Base-by-base conservation (phyloP, 2,797 vertebrate species). In the Urocyon cinereoargenteus region DNA sequence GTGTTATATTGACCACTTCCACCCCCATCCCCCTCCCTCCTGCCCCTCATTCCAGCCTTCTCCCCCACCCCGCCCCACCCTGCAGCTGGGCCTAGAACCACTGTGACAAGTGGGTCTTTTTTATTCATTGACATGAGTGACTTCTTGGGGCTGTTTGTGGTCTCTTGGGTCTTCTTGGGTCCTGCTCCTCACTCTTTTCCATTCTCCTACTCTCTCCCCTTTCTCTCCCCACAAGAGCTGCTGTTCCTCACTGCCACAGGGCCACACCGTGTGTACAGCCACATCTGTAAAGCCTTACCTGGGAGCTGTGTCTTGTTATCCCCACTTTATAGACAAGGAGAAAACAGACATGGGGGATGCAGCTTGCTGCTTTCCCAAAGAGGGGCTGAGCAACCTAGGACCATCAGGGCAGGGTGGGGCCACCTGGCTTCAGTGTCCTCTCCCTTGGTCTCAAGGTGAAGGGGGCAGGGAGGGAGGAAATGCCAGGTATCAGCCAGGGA, bases 371-470 rank as follows among this genome's bases (percentile, higher is more conserved):
- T 93, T 64, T 75, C 77, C 83, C 49, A 53, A 83, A 88, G 73
- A 36, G 51, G 45, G n/a, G 57, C 59, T 59, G 40, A 91, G 59
- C 36, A 40, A 51, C 61, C 51, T 40, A 57, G 57, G 82, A 36
- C 87, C 66, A 70, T 19, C 31, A 51, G 72, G 40, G 21, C 28
- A 62, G 62, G 59, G 51, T 36, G 51, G 19, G 16, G 83, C 64
- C 13, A 1, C 24, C 53, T 79, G 18, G 68, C 84, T 62, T 92
- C 61, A 57, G 36, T 34, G 26, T 78, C 36, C 57, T n/a, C 34
- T 68, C 28, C 81, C 62, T 51, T 55, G 66, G 51, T 66, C 78
- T 90, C 68, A 57, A 49, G 81, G 72, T 90, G 84, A 97, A 87
- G 34, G 34, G 36, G 26, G 5, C 24, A 62, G 45, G n/a, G 51